Conservation (phyloP, 2,113 vertebrate genomes). For the Polypterus bichir region DNA sequence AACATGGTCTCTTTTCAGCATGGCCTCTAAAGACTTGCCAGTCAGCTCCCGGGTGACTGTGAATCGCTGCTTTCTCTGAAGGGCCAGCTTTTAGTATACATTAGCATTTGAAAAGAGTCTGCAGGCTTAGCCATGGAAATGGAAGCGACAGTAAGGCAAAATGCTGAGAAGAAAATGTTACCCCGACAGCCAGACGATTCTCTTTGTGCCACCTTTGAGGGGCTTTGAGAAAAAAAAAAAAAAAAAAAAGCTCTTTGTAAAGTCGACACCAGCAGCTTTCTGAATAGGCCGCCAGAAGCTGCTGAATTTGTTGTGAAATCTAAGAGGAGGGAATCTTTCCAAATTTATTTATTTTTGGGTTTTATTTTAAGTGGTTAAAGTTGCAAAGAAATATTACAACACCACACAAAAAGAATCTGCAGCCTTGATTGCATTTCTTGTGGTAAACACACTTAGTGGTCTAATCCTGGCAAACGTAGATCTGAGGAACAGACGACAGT, state of each 20-base stretch:
- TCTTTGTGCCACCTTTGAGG: slow-evolving; percentile 13
- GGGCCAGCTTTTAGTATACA: slow-evolving; percentile 8
- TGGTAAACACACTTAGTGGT: too few relatives aligned
- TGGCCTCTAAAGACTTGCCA: slow-evolving; percentile 7
- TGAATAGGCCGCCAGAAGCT: slow-evolving; percentile 11
- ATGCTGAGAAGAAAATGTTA: slow-evolving; percentile 12
- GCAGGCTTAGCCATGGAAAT: background rate
- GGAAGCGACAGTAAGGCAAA: slow-evolving; percentile 1
- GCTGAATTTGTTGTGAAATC: background rate
- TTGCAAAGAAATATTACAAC: background rate
- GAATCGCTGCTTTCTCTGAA: slow-evolving; percentile 9
- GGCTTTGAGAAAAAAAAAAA: background rate
- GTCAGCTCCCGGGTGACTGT: slow-evolving; percentile 4
- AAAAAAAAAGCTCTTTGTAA: slow-evolving; percentile 20
- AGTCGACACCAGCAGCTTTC: slow-evolving; percentile 7
- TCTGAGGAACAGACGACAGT: too few relatives aligned
- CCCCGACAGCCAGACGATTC: slow-evolving; percentile 20
- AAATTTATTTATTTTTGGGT: slow-evolving; percentile 1
- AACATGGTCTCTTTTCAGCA: slow-evolving; percentile 3
- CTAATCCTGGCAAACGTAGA: too few relatives aligned
- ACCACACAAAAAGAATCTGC: background rate
- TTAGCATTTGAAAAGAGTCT: slow-evolving; percentile 24
- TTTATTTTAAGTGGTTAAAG: background rate
- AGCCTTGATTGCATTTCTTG: too few relatives aligned
- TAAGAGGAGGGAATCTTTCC: background rate